Conservation (phyloP, 2,113 vertebrate genomes). For the Motacilla alba region DNA sequence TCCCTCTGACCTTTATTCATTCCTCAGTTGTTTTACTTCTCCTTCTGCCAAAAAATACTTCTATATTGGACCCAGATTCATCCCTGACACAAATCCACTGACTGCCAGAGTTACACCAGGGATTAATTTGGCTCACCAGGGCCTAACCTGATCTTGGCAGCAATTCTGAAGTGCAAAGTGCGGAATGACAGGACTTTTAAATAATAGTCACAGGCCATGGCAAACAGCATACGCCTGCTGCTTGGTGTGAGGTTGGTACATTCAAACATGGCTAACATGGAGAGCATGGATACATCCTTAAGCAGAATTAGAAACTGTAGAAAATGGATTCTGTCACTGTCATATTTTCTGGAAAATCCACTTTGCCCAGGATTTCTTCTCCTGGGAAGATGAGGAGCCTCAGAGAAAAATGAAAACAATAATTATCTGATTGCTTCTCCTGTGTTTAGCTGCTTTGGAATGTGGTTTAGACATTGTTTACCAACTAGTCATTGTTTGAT, state of each 20-base stretch:
- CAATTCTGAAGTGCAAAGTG: not conserved
- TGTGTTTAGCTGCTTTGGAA: no score
- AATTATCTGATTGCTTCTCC: no score
- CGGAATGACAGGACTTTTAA: not conserved
- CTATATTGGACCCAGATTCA: not conserved
- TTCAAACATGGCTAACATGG: not conserved
- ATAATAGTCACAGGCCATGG: not conserved
- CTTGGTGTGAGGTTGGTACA: not conserved
- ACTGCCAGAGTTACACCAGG: not conserved
- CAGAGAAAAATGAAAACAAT: no score
- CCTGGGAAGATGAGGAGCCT: no score
- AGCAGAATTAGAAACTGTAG: not conserved
- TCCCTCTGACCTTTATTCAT: not conserved
- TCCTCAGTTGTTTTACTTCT: not conserved
- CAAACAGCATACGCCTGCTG: not conserved
- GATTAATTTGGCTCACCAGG: constrained; percentile 3
- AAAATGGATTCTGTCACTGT: not conserved
- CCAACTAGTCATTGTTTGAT: no score
- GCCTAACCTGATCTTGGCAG: constrained; percentile 16
- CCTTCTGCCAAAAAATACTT: not conserved
- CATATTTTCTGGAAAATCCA: no score
- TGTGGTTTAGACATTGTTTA: no score
- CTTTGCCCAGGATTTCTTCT: no score
- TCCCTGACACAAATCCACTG: not conserved
- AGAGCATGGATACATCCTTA: not conserved